phyloP scores from a whole-genome alignment of 2,113 vertebrate species.

The Marmota monax region DNA sequence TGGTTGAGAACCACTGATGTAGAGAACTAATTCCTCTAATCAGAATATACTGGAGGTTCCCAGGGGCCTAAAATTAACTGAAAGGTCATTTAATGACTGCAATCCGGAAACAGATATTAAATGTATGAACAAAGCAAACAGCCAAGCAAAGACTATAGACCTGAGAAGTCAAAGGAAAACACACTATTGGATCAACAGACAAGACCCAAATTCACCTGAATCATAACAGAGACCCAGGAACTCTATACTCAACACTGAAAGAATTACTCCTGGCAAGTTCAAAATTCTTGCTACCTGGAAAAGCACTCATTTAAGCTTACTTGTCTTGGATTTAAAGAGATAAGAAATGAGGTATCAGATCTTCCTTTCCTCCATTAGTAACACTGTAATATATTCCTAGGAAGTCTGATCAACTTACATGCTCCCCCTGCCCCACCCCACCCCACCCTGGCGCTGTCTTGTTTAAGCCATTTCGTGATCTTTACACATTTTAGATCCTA shows the following conservation, averaged over 20 bases:
- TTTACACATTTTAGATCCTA: not conserved
- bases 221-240: not conserved
- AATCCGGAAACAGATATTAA: not conserved
- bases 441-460: not conserved
- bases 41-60: not conserved
- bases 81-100: conserved; percentile 14
- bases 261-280: not conserved
- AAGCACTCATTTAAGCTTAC: not conserved
- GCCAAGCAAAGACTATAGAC: not conserved
- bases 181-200: not conserved
- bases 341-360: not conserved
- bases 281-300: not conserved
- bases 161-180: conserved; percentile 25
- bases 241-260: not conserved
- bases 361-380: not conserved
- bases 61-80: conserved; percentile 43
- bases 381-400: not conserved
- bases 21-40: not conserved
- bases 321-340: not conserved
- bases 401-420: not conserved
- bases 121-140: not conserved
- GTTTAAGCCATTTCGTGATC: not conserved
- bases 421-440: too few relatives aligned
- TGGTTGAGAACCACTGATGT: not conserved
- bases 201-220: not conserved